Evolutionary conservation across 2,113 vertebrate genomes (phyloP), one percentile per base, ranked within the genome.

Genomic region (Platichthys flesus): DNA sequence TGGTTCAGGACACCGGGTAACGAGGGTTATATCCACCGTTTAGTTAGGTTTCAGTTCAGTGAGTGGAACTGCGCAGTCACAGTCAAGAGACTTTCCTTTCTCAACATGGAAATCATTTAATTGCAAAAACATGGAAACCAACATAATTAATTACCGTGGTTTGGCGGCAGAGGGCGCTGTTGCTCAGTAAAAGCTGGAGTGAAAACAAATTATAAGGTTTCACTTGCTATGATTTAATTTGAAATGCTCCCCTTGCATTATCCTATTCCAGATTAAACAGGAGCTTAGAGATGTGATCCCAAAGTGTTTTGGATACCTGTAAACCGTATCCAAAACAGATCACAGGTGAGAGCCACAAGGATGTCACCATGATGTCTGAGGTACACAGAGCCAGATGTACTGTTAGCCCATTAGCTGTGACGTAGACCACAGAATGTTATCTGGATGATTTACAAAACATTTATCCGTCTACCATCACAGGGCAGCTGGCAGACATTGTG

Each of bases 371-470:
- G 1, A 10, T 23, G 59, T 64, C 40, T 42, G 12, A 42, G 13
- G 40, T 10, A 42, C 10, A 42, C 40, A 13, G 9, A 12, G 7
- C 47, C 18, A 51, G 16, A 18, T 51, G 47, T 18, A 5, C 1
- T 16, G 47, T 4, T 31, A 31, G 31, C 31, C 6, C 31, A 4
- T 51, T 6, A 51, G 47, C 47, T 51, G 18, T 51, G 47, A 18
- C 47, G 47, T 51, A 51, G 4, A 5, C 40, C 14, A 67, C 71
- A 26, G 60, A 63, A 70, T 79, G 61, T 70, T 82, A 77, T 55
- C 54, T 6, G 15, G 14, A 52, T 63, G 58, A 60, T 2, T 59
- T 66, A 18, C 13, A 18, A 45, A 7, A 51, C 10, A 64, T 68
- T 3, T 7, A 56, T 74, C 61, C 66, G 16, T 13, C 37, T 58